Conservation (phyloP, 2,797 vertebrate genomes). For the Enteromius treurensis region DNA sequence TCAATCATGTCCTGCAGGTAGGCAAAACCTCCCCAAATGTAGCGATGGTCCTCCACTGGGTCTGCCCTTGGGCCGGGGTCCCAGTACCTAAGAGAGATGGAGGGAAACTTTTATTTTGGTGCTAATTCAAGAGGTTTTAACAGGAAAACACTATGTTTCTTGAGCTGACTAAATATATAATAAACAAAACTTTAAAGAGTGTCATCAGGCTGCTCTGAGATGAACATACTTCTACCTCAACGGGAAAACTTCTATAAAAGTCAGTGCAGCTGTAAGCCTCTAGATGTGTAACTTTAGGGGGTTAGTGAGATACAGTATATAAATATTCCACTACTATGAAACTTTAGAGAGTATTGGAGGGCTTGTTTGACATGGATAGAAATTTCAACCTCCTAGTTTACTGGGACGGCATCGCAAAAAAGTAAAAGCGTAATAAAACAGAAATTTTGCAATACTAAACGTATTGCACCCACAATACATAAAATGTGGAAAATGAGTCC, state of each 20-base stretch:
- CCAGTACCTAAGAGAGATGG: conserved; percentile 85
- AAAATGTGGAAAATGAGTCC: neutral
- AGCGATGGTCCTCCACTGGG: conserved; percentile 90
- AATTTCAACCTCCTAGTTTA: neutral
- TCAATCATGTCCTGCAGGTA: conserved; percentile 98
- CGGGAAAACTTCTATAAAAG: neutral
- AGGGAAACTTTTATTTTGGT: neutral
- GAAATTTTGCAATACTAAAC: neutral
- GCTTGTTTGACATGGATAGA: neutral
- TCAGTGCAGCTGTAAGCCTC: neutral
- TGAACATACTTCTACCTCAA: neutral
- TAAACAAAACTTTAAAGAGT: neutral
- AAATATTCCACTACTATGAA: neutral
- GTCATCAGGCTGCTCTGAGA: neutral
- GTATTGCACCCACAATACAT: neutral
- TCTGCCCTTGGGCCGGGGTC: conserved; percentile 95
- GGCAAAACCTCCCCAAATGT: conserved; percentile 96
- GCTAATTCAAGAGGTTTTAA: neutral
- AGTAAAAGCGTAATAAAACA: neutral
- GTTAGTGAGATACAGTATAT: neutral
- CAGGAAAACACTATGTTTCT: neutral
- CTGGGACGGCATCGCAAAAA: neutral
- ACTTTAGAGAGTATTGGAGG: neutral
- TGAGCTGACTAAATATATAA: neutral
- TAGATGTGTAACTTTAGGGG: neutral